A percentile compares a stretch with the other conserved stretches of the same genome.
Conservation (phyloP, 2,888 invertebrate species). For the Ormyrus labotus region DNA sequence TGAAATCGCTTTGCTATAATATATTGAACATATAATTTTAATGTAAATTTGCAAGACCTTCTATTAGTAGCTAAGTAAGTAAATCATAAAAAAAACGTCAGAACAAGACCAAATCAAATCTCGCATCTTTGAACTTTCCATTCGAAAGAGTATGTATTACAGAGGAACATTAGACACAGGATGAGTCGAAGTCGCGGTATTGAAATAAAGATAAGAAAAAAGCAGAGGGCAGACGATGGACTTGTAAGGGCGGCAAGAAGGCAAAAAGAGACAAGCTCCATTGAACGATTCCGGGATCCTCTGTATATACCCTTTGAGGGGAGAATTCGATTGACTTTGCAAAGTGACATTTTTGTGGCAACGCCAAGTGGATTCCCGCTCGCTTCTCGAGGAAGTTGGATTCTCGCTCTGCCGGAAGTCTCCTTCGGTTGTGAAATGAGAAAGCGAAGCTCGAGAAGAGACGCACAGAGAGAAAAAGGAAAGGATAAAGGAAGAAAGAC, state of each 20-base stretch:
- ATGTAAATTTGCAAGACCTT: too few relatives aligned
- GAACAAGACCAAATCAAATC: background rate
- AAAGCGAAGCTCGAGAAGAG: conserved; percentile 56
- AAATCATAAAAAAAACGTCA: background rate
- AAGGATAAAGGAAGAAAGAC: too few relatives aligned
- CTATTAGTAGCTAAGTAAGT: too few relatives aligned
- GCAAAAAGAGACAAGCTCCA: conserved; percentile 17
- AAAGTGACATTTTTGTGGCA: conserved; percentile 54
- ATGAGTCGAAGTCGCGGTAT: conserved; percentile 14
- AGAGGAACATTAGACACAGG: background rate
- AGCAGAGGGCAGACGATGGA: background rate
- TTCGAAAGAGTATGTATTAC: background rate
- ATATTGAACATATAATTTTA: too few relatives aligned
- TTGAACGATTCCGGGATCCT: background rate
- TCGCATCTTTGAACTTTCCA: background rate
- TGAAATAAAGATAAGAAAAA: background rate
- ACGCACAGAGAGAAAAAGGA: conserved; percentile 16
- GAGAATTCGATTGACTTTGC: conserved; percentile 49
- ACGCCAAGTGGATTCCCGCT: conserved; percentile 59
- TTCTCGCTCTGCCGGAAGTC: conserved; percentile 61
- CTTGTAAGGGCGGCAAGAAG: background rate
- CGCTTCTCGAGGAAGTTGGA: conserved; percentile 53
- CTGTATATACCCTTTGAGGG: conserved; percentile 22
- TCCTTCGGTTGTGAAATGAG: conserved; percentile 65
- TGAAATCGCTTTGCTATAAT: too few relatives aligned